Evolutionary conservation across 1,140 invertebrate species (phyloP), one percentile per base, ranked within the genome.

Genomic region (Lordiphosa collinella): DNA sequence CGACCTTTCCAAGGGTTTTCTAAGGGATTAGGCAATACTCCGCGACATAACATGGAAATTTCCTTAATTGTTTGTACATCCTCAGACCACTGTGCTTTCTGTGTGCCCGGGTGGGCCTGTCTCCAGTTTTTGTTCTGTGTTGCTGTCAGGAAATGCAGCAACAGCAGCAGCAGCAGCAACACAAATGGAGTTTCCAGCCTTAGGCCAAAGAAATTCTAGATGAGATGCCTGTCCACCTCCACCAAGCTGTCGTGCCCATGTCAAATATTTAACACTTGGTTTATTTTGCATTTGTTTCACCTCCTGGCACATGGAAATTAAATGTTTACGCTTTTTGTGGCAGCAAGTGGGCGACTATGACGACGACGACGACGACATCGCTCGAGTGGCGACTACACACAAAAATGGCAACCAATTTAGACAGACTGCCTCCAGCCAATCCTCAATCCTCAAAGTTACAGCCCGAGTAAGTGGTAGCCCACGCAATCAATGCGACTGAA

Each of bases 251-350:
- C 18, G 46, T 73, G 67, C 47, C 61, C 75, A 71, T 72, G 78
- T 76, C 76, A 82, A 82, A 82, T 82, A 82, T 82, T 82, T 82
- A 82, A 82, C 78, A 82, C 78, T 82, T 84, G 66, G 76, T 84
- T 79, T 79, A 73, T 61, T 79, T 69, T 79, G 56, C 74, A 60
- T 52, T 80, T 74, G 64, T 41, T 61, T 55, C 62, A 41, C 53
- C 53, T 48, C 57, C 41, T 67, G 66, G 53, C 67, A 75, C 59
- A 68, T 82, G 78, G 71, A 82, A 82, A 82, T 82, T 84, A 82
- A 82, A 82, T 82, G 78, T 82, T 82, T 82, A 82, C 78, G 78
- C 78, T 75, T 84, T 72, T 84, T 82, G 68, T 82, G 78, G 62
- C 78, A 71, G 72, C 71, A 67, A 80, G 74, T 79, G 74, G 69